Base-by-base conservation (phyloP, 2,797 vertebrate species). In the Salmo trutta region DNA sequence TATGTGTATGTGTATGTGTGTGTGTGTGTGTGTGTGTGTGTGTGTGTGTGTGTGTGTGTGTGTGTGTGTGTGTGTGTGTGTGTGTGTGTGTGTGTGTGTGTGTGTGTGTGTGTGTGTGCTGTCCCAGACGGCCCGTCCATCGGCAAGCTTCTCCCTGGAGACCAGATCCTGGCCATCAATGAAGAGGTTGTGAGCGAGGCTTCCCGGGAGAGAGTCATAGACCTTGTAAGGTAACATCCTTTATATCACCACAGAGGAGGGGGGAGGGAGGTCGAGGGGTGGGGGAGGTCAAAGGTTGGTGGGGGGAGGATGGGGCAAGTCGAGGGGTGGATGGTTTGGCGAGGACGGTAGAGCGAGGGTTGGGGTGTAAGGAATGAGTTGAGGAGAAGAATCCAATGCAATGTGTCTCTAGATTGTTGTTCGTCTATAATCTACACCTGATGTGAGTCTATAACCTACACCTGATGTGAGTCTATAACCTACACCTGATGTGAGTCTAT, bases 91-190 rank as follows among this genome's bases (percentile, higher is more conserved):
- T 41, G 7, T 10, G 36, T 10, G 7, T 2, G 41, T 10, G 36
- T 0, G 41, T 2, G 29, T n/a, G 7, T 54, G 21, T 79, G 16
- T 14, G 14, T 70, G 15, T 19, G 27, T 74, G 71, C 17, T 92
- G 87, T 85, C 64, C 93, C 93, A 99, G 97, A 97, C 85, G 97
- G 97, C 88, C 97, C 96, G 75, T 99, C 97, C 83, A 96, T 97
- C 91, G 95, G 98, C 93, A 98, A 98, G 88, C 96, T 99, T 91
- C 93, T 98, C 85, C 92, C 97, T 54, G 97, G 97, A 93, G 97
- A 99, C 93, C 97, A 98, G 94, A 98, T 98, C 93, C 94, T 99
- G 93, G 96, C 96, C 92, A 98, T 99, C 94, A 96, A 98, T 84
- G 91, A 97, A 84, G 97, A 99, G 93, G 95, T 96, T 17, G 95